Evolutionary conservation across 2,797 vertebrate genomes (phyloP).

Genomic region (Clarias fuscus): DNA sequence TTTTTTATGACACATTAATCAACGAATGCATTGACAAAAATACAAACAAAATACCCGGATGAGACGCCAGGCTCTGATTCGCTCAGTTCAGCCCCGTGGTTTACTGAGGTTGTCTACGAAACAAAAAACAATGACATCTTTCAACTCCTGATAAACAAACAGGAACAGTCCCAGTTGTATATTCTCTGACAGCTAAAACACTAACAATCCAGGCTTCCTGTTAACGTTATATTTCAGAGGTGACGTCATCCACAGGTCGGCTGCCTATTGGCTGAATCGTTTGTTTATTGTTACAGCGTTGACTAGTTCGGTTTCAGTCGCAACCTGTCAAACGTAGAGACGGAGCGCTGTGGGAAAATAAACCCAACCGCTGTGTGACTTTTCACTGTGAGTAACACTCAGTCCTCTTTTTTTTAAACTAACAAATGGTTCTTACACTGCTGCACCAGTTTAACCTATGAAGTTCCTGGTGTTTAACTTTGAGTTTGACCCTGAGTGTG

Average conservation of each 20-base stretch:
- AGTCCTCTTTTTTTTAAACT: no score
- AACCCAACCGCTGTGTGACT: conserved; percentile 28
- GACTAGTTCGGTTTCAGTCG: conserved; percentile 62
- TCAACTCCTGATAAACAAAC: not conserved
- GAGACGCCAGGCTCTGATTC: not conserved
- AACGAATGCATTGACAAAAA: no score
- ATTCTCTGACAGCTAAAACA: not conserved
- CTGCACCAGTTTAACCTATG: no score
- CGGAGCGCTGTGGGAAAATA: conserved; percentile 24
- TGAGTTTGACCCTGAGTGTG: not conserved
- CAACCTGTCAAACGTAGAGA: conserved; percentile 63
- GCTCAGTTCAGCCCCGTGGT: not conserved
- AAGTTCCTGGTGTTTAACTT: not conserved
- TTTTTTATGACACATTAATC: no score
- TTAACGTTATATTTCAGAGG: not conserved
- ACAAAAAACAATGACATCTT: not conserved
- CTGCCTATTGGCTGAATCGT: conserved; percentile 30
- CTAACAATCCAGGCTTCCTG: no score
- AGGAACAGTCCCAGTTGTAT: no score
- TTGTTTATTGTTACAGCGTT: conserved; percentile 42
- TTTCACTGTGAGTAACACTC: conserved; percentile 26
- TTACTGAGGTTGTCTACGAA: not conserved
- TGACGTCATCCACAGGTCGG: not conserved
- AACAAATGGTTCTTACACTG: not conserved
- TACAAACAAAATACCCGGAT: conserved; percentile 1